Conservation (phyloP, 2,888 invertebrate genomes). For the Limenitis arthemis region DNA sequence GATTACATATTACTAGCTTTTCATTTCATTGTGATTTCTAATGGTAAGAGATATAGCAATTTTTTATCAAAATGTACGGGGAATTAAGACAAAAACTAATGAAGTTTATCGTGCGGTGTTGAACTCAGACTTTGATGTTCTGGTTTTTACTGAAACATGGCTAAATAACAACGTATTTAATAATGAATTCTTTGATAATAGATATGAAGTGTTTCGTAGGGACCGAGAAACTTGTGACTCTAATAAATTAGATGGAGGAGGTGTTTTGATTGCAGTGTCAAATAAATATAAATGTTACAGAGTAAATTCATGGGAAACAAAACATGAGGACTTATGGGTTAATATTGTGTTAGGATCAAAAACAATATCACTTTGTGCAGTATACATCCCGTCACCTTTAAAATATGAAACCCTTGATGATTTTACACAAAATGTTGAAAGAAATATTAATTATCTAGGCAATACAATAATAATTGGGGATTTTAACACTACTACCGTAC, state of each 20-base stretch:
- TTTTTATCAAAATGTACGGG: constrained; percentile 15
- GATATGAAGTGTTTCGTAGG: constrained; percentile 10
- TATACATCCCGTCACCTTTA: neutral
- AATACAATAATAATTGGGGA: neutral
- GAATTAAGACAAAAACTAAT: constrained; percentile 8
- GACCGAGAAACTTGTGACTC: constrained; percentile 4
- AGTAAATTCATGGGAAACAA: neutral
- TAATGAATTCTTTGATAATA: constrained; percentile 7
- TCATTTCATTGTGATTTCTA: too few species aligned
- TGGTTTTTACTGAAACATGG: constrained; percentile 16
- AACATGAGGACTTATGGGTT: neutral
- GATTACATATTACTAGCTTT: too few species aligned
- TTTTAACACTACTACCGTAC: constrained; percentile 3
- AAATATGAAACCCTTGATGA: neutral
- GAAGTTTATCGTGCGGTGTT: constrained; percentile 9
- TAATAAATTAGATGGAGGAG: constrained; percentile 12
- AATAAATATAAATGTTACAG: neutral
- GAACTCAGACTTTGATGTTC: constrained; percentile 8
- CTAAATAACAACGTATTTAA: constrained; percentile 1
- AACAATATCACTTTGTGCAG: constrained; percentile 3
- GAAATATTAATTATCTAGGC: constrained; percentile 1
- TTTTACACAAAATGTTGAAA: constrained; percentile 4
- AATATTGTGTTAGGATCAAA: neutral
- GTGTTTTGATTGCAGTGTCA: constrained; percentile 1
- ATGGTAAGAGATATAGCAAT: constrained; percentile 2